Percentiles rank a stretch among this genome's conserved stretches.
Conservation (phyloP, 2,888 invertebrate species). For the Drosophila cognata region DNA sequence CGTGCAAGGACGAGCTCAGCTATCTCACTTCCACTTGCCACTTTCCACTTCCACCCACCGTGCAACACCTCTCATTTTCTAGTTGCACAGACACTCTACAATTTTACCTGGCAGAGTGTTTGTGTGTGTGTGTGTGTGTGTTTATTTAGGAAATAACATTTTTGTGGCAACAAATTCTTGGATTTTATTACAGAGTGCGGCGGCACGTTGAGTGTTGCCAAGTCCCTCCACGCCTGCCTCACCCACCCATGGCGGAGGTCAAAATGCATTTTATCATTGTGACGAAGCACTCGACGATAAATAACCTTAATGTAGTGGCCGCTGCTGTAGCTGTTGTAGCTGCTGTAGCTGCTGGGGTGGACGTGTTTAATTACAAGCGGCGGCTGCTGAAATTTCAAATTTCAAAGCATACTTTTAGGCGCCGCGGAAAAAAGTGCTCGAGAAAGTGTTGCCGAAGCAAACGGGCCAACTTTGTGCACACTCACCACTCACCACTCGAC, state of each 20-base stretch:
- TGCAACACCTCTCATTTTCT: not conserved
- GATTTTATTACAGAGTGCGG: constrained; percentile 79
- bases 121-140: constrained; percentile 13
- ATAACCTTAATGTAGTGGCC: constrained; percentile 79
- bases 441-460: constrained; percentile 74
- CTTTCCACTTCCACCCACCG: not conserved
- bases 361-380: constrained; percentile 65
- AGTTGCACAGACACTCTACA: constrained; percentile 20
- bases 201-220: constrained; percentile 58
- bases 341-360: constrained; percentile 35
- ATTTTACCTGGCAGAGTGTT: constrained; percentile 39
- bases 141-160: constrained; percentile 81
- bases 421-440: constrained; percentile 70
- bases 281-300: constrained; percentile 65
- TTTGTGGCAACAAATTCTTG: constrained; percentile 81
- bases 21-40: constrained; percentile 22
- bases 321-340: constrained; percentile 30
- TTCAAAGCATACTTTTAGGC: constrained; percentile 77
- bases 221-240: constrained; percentile 22
- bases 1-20: constrained; percentile 58
- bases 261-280: constrained; percentile 79
- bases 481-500: constrained; percentile 10
- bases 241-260: constrained; percentile 52
- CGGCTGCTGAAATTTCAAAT: constrained; percentile 48
- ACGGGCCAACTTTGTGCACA: constrained; percentile 50